phyloP scores from a whole-genome alignment of 2,888 invertebrate genomes.

The Drosophila meridiana region DNA sequence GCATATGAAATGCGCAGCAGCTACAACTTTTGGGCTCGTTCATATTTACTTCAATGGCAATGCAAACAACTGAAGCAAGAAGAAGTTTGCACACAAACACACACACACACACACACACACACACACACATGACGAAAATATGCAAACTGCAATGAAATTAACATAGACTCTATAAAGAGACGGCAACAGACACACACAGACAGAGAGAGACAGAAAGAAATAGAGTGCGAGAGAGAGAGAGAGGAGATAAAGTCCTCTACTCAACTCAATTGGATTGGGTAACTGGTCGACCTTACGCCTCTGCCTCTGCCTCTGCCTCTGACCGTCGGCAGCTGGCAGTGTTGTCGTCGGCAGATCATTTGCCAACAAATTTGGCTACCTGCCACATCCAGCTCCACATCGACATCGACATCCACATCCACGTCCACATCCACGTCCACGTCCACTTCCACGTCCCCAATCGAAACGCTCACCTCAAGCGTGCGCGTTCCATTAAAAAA shows the following conservation, averaged over 20 bases:
- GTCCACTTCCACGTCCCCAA: background rate
- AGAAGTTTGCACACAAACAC: conserved; percentile 2
- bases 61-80: conserved; percentile 11
- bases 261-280: conserved; percentile 11
- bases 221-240: background rate
- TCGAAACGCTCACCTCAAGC: conserved; percentile 3
- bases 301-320: background rate
- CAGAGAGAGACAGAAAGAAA: background rate
- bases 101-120: conserved; percentile 7
- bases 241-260: background rate
- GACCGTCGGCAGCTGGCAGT: background rate
- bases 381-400: background rate
- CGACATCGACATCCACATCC: background rate
- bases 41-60: conserved; percentile 41
- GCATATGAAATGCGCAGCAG: conserved; percentile 10
- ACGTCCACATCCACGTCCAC: background rate
- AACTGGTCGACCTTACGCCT: background rate
- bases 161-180: conserved; percentile 17
- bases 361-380: conserved; percentile 35
- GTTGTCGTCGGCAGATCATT: conserved; percentile 21
- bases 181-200: background rate
- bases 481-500: conserved; percentile 53
- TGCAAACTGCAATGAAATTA: conserved; percentile 45
- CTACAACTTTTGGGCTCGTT: conserved; percentile 24
- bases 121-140: conserved; percentile 22